Evolutionary conservation across 1,140 invertebrate genomes (phyloP).

Genomic region (Orius laevigatus): DNA sequence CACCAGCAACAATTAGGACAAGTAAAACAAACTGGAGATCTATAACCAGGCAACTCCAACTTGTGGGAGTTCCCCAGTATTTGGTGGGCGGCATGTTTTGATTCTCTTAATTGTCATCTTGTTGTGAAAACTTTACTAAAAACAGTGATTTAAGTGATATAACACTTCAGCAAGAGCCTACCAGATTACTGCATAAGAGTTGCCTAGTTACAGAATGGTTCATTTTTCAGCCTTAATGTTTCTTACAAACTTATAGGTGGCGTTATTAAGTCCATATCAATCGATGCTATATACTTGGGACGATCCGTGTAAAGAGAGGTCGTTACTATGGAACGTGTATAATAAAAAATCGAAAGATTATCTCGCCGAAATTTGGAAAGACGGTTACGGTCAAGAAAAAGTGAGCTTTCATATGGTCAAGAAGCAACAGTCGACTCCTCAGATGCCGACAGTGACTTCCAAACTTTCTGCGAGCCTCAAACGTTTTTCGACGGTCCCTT

Average conservation of each 20-base stretch:
- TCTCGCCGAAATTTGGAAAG: constrained; percentile 47
- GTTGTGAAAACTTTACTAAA: no score
- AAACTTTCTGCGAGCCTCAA: constrained; percentile 24
- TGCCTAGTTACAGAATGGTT: no score
- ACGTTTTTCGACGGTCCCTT: constrained; percentile 20
- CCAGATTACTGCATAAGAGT: no score
- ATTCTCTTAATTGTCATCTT: no score
- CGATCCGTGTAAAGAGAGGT: constrained; percentile 52
- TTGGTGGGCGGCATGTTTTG: no score
- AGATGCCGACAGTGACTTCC: constrained; percentile 27
- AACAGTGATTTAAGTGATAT: no score
- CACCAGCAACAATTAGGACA: constrained; percentile 53
- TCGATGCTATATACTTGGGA: constrained; percentile 74
- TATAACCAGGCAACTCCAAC: no score
- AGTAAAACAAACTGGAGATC: no score
- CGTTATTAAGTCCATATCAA: constrained; percentile 58
- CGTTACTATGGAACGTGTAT: constrained; percentile 67
- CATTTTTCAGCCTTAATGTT: no score
- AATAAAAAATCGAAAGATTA: constrained; percentile 60
- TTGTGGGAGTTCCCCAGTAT: no score
- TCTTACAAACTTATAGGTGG: constrained; percentile 36
- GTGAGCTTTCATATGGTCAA: constrained; percentile 47
- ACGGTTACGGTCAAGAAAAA: constrained; percentile 46
- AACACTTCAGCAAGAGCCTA: no score
- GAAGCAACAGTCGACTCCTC: constrained; percentile 28